Evolutionary conservation across 2,797 vertebrate genomes (phyloP).

Genomic region (Heterohyrax brucei): DNA sequence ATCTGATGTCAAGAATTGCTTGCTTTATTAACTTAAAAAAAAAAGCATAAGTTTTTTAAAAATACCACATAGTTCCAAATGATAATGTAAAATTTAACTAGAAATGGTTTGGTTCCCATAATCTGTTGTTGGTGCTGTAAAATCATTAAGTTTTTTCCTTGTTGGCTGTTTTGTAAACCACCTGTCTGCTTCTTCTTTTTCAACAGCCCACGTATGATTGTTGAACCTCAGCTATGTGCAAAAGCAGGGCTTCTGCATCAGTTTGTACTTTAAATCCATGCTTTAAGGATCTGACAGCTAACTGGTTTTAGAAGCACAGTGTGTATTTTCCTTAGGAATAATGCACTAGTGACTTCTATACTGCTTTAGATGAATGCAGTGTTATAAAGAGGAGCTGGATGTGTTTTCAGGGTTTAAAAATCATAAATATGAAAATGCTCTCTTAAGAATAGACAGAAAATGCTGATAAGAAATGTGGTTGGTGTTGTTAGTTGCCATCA

Average conservation of each 20-base stretch:
- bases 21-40: neutral
- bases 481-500: neutral
- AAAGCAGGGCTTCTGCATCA: rapidly evolving
- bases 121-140: too few relatives aligned
- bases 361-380: neutral
- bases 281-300: neutral
- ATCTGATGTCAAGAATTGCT: neutral
- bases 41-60: neutral
- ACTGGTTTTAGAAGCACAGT: neutral
- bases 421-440: neutral
- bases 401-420: neutral
- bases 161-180: neutral
- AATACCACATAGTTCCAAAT: neutral
- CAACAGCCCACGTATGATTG: rapidly evolving
- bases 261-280: neutral
- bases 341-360: neutral
- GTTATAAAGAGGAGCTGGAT: neutral
- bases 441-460: neutral
- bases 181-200: neutral
- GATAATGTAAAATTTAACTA: neutral
- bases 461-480: rapidly evolving
- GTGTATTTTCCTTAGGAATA: neutral
- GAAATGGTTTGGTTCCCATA: neutral
- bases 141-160: neutral
- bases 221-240: neutral